A percentile compares a stretch with the other conserved stretches of the same genome.
phyloP scores from a whole-genome alignment of 2,797 vertebrate genomes.

The Leucoraja ocellata region DNA sequence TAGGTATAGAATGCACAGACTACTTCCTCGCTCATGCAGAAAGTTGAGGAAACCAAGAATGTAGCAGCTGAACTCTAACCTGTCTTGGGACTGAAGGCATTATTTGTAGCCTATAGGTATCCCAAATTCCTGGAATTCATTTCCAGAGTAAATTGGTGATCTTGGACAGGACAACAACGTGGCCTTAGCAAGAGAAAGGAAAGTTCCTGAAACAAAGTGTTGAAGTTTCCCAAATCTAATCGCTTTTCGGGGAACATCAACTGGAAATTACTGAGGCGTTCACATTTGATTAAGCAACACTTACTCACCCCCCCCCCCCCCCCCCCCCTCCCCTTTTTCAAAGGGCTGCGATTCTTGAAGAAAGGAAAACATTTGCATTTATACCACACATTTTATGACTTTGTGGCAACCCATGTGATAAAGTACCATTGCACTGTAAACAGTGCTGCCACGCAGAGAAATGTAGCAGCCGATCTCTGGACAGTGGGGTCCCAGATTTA shows the following conservation, averaged over 20 bases:
- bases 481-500: background rate
- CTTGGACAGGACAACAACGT: background rate
- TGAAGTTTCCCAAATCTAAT: background rate
- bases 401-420: background rate
- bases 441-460: background rate
- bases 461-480: background rate
- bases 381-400: background rate
- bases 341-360: background rate
- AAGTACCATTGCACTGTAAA: background rate
- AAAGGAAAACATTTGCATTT: background rate
- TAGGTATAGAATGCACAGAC: background rate
- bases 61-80: background rate
- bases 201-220: background rate
- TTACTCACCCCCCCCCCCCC: background rate
- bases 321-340: background rate
- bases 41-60: background rate
- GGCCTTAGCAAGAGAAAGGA: background rate
- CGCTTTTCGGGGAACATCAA: background rate
- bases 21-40: background rate
- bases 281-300: background rate
- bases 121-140: background rate
- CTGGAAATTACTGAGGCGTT: background rate
- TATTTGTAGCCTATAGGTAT: no score
- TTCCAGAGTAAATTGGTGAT: background rate
- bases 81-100: background rate